These are phyloP conservation scores for Cephus sareptanus DNA, from an alignment of 2,888 invertebrate genomes.

Conservation along the genomic window DNA sequence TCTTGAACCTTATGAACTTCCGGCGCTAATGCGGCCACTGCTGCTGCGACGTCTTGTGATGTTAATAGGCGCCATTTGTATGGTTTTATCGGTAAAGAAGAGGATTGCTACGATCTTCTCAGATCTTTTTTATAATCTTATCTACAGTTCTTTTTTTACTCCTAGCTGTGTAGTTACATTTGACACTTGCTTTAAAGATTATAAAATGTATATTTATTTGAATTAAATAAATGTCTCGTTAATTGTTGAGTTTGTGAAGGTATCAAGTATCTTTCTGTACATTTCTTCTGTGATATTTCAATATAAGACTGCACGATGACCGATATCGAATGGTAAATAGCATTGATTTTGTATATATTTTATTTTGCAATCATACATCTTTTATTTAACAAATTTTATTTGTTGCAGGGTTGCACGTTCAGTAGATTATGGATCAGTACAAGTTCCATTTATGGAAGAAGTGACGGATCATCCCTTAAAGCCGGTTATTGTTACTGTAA, in stretches of 20 bases:
- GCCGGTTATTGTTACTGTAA: conserved; percentile 67
- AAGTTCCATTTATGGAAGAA: conserved; percentile 51
- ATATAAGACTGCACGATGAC: conserved; percentile 35
- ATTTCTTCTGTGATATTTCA: neutral
- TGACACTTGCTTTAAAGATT: neutral
- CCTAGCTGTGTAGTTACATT: neutral
- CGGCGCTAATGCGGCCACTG: neutral
- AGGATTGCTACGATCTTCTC: neutral
- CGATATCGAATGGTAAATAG: conserved; percentile 49
- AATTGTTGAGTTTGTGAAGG: neutral
- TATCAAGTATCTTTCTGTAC: neutral
- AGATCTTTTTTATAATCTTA: neutral
- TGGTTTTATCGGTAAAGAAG: neutral
- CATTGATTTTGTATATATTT: conserved; percentile 4
- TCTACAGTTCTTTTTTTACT: neutral
- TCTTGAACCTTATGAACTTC: neutral
- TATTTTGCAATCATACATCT: neutral
- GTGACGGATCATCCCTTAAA: conserved; percentile 73
- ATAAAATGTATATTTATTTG: neutral
- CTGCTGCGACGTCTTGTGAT: neutral
- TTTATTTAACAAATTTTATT: neutral
- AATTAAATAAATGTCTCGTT: neutral
- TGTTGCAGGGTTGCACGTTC: conserved; percentile 49
- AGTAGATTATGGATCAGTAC: conserved; percentile 41
- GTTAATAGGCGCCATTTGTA: neutral